Conservation (phyloP, 2,888 invertebrate species). For the Miltochrista miniata region DNA sequence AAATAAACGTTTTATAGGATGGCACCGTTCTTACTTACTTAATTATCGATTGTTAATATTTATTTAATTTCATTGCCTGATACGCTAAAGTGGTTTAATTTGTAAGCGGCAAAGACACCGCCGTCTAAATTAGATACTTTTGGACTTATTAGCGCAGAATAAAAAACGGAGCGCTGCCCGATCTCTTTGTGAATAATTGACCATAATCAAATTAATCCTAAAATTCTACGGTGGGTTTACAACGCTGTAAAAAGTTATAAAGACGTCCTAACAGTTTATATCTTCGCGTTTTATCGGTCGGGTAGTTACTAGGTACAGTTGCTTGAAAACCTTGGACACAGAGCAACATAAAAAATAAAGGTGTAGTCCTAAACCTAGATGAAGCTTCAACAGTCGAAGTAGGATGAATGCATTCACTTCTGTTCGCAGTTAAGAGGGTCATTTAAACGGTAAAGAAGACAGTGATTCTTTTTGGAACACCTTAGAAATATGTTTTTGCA, state of each 20-base stretch:
- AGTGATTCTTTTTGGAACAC: too few relatives aligned
- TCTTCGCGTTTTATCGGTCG: constrained; percentile 58
- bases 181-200: constrained; percentile 82
- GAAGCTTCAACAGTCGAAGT: neutral
- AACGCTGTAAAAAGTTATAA: constrained; percentile 81
- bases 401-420: too few relatives aligned
- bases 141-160: constrained; percentile 78
- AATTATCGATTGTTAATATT: constrained; percentile 82
- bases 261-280: constrained; percentile 74
- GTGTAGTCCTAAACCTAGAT: neutral
- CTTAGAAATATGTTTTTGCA: too few relatives aligned
- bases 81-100: constrained; percentile 83
- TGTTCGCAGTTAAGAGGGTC: too few relatives aligned
- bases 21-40: constrained; percentile 73
- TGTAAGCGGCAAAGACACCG: constrained; percentile 81
- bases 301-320: constrained; percentile 13
- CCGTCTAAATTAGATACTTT: constrained; percentile 80
- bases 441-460: too few relatives aligned
- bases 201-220: constrained; percentile 83
- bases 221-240: constrained; percentile 83
- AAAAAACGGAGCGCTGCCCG: constrained; percentile 73
- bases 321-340: neutral
- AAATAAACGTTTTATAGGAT: constrained; percentile 62
- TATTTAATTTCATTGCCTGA: constrained; percentile 73
- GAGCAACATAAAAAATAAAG: constrained; percentile 11